phyloP scores from a whole-genome alignment of 2,888 invertebrate genomes.

The Cosmia trapezina region DNA sequence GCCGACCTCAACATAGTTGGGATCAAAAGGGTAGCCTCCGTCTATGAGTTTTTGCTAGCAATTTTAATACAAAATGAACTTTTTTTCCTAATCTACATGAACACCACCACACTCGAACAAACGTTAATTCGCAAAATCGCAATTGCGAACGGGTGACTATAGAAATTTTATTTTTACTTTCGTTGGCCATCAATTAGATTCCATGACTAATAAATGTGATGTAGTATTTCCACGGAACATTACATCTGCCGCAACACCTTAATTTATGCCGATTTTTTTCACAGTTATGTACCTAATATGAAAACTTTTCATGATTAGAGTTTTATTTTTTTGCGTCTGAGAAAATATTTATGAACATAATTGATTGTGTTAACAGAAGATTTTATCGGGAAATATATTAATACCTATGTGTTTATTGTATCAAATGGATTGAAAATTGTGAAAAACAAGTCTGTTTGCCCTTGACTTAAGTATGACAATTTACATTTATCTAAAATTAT shows the following conservation, averaged over 20 bases:
- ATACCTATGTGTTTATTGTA: not conserved
- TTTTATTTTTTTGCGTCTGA: not conserved
- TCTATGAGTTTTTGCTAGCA: constrained; percentile 2
- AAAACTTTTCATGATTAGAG: constrained; percentile 5
- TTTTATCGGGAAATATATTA: not conserved
- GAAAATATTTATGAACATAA: not conserved
- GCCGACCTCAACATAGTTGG: not conserved
- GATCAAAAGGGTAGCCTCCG: not conserved
- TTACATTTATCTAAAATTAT: not conserved
- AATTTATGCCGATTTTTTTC: constrained; percentile 14
- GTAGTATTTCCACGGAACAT: constrained; percentile 37
- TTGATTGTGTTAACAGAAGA: not conserved
- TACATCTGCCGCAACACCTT: not conserved
- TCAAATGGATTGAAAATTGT: not conserved
- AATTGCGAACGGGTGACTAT: not conserved
- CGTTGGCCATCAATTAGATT: constrained; percentile 44
- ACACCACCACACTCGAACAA: constrained; percentile 5
- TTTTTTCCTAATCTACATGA: not conserved
- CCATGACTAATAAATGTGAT: constrained; percentile 57
- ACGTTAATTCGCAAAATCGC: constrained; percentile 3
- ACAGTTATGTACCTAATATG: not conserved
- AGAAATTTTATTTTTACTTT: constrained; percentile 33
- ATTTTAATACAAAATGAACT: not conserved
- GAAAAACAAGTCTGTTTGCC: not conserved
- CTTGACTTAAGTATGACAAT: not conserved